Evolutionary conservation across 2,797 vertebrate genomes (phyloP).

Genomic region (Simalia tracyae): DNA sequence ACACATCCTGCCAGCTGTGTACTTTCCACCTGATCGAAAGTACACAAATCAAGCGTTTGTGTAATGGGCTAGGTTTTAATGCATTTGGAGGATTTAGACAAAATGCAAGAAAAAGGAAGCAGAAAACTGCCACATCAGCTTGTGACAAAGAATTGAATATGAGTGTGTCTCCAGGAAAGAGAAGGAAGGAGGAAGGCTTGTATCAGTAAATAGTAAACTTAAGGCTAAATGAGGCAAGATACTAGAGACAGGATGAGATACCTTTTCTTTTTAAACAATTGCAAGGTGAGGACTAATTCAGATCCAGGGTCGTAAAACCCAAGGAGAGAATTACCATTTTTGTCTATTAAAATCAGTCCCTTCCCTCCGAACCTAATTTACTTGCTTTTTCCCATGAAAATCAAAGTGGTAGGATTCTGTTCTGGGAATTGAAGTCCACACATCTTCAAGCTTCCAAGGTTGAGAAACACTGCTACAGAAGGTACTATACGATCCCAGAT

Average conservation of each 20-base stretch:
- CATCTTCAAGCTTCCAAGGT: no score
- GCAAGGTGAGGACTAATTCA: neutral
- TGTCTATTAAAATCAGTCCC: neutral
- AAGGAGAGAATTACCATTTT: no score
- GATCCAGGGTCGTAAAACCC: neutral
- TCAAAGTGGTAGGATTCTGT: neutral
- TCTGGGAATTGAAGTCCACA: neutral
- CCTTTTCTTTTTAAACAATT: neutral
- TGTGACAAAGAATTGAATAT: neutral
- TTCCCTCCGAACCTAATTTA: neutral
- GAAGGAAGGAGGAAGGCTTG: neutral
- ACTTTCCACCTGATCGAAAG: neutral
- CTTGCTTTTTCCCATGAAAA: neutral
- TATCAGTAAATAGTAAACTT: neutral
- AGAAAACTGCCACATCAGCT: neutral
- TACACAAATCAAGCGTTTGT: conserved; percentile 55
- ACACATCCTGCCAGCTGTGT: neutral
- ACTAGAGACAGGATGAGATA: neutral
- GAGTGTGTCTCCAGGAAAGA: neutral
- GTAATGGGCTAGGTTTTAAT: conserved; percentile 50
- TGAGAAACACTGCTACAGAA: neutral
- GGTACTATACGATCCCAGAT: neutral
- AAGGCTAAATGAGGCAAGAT: neutral
- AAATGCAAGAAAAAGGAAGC: neutral
- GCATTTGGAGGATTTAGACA: conserved; percentile 52